A percentile compares a stretch with the other conserved stretches of the same genome.
These are phyloP conservation scores for Rattus norvegicus DNA, from an alignment of 2,113 vertebrate species.

Conservation along the genomic window GRCr8 NC_086037.1:34486001-34486500, in stretches of 20 bases:
- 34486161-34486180: neutral
- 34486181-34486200: neutral
- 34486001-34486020: neutral
- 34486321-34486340: neutral
- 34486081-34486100: neutral
- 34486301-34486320: neutral
- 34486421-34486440: neutral
- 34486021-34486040: neutral
- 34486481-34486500: too few relatives aligned
- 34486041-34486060: neutral
- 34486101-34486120: neutral
- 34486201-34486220: neutral
- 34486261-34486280: neutral
- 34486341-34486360: neutral
- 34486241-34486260: neutral
- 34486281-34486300: neutral
- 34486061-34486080: neutral
- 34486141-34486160: neutral
- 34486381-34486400: neutral
- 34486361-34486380: neutral
- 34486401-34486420: conserved; percentile 30
- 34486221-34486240: neutral
- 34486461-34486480: neutral
- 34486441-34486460: neutral
- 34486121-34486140: neutral